Evolutionary conservation across 2,888 invertebrate genomes (phyloP), one percentile per base, ranked within the genome.

Genomic region (Lithosia quadra): DNA sequence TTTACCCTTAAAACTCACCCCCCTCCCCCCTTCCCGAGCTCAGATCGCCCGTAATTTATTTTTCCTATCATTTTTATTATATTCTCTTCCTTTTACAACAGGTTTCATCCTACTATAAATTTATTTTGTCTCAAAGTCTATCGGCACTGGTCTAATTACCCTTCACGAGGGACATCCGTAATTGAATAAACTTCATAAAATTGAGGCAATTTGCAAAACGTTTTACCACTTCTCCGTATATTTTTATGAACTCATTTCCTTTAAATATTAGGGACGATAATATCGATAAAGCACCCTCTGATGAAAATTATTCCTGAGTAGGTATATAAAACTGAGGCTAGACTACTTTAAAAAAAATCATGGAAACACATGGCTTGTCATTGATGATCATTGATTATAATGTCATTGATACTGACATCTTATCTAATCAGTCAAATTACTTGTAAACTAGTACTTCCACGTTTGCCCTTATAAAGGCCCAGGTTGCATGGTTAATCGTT

Each of bases 151-250:
- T n/a, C n/a, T n/a, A n/a, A n/a, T 63, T 69, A 68, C 67, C 73
- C 43, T 67, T 67, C 34, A 64, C 34, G 65, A 68, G 43, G 39
- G 43, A 49, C 49, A 49, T 49, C 62, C 63, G 56, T 69, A 67
- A 79, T 76, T 76, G 67, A 69, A 72, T 75, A 69, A 62, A 61
- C 60, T 60, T 58, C 58, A 63, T 53, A 76, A 72, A 65, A 78
- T 72, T 76, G 49, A 61, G 22, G 57, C 63, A 67, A 76, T 67
- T 69, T 72, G 22, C 56, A 60, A 67, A 58, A 74, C 28, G 49
- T 65, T 62, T 64, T 62, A 65, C 13, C 56, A 64, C 60, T 69
- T 68, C 62, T 34, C 36, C 58, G 22, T 22, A 8, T 28, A 34
- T 15, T 63, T 28, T 63, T 39, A 39, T 39, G 39, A 39, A 15